Evolutionary conservation across 2,797 vertebrate species (phyloP).

Genomic region (Varecia variegata): DNA sequence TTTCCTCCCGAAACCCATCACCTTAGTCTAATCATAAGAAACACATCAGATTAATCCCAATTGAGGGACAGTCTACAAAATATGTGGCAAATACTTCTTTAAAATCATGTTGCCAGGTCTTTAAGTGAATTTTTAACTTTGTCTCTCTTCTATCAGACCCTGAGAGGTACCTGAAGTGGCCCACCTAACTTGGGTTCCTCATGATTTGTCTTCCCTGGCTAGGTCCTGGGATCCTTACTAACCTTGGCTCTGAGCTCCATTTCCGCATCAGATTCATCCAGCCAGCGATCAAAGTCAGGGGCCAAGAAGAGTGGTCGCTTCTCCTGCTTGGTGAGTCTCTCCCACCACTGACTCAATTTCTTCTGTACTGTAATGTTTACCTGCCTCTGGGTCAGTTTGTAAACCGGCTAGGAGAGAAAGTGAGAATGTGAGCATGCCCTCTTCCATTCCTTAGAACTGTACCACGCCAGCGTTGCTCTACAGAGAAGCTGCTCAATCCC

Average conservation of each 20-base stretch:
- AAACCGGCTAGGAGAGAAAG: constrained; percentile 83
- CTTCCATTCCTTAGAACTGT: not conserved
- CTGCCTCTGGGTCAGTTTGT: constrained; percentile 94
- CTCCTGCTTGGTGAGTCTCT: constrained; percentile 91
- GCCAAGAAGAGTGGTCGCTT: constrained; percentile 92
- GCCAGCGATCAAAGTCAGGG: constrained; percentile 97
- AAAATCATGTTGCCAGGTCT: not conserved
- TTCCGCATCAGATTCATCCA: constrained; percentile 97
- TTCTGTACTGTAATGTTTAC: constrained; percentile 94
- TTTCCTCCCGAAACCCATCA: not conserved
- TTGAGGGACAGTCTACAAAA: not conserved
- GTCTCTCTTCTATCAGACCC: not conserved
- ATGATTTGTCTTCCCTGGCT: not conserved
- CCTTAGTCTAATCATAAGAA: not conserved
- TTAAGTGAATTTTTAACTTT: not conserved
- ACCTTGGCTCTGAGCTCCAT: constrained; percentile 96
- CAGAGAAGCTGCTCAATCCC: not conserved
- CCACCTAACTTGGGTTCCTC: not conserved
- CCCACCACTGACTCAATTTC: constrained; percentile 92
- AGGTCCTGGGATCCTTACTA: constrained; percentile 5
- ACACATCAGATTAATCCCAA: not conserved
- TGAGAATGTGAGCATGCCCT: not conserved
- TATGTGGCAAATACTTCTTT: not conserved
- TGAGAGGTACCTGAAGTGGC: not conserved
- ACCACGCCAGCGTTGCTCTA: not conserved